Base-by-base conservation (phyloP, 2,797 vertebrate genomes). In the Anguilla obscura region DNA sequence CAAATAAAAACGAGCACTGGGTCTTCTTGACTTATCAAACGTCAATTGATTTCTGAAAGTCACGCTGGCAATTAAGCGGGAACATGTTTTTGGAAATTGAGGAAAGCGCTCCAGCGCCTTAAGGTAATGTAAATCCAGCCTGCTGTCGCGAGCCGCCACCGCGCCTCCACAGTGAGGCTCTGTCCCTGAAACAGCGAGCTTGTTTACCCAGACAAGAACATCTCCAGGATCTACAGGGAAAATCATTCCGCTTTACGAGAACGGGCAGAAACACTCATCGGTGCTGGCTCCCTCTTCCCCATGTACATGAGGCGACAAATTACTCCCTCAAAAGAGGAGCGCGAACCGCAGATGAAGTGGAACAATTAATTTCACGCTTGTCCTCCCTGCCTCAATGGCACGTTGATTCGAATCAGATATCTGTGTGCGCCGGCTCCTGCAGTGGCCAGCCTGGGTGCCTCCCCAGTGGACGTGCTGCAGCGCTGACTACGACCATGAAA, bases 331-430 rank as follows among this genome's bases (percentile, higher is more conserved):
- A 97, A 97, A 97, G 96, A 97, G 96, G 95, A 97, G 96, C 91
- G 93, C 94, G 93, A 96, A 95, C 94, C 94, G 95, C 96, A 98
- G 97, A 97, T 96, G 97, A 96, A 98, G 97, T 97, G 97, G 97
- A 98, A 98, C 97, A 97, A 98, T 98, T 98, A 96, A 98, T 99
- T 98, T 98, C 97, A 97, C 96, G 97, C 97, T 96, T 98, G 97
- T 98, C 98, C 97, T 97, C 96, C 94, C 94, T 91, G 94, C 93
- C 95, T 97, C 96, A 96, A 97, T 97, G 95, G 95, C 94, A 94
- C 94, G 96, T 96, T 97, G 96, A 97, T 97, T 97, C 96, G 95
- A 97, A 96, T 96, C 96, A 96, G 94, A 95, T 96, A 97, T 97
- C 96, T 96, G 95, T 83, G 95, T 94, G 88, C 94, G 92, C 94